Conservation (phyloP, 2,888 invertebrate species). For the Chrysina gloriosa region DNA sequence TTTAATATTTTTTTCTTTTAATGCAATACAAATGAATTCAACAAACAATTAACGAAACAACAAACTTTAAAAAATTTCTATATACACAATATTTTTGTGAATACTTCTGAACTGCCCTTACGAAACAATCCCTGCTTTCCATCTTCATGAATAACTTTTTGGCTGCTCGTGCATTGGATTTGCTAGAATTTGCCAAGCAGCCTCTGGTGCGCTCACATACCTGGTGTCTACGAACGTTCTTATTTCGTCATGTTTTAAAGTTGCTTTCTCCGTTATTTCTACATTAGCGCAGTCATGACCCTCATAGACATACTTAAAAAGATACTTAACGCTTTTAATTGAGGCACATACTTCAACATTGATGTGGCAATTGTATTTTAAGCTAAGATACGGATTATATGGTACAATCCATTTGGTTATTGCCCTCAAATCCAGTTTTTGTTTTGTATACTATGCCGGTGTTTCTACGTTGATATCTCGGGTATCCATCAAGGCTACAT, state of each 20-base stretch:
- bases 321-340: slow-evolving; percentile 51
- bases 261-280: too few relatives aligned
- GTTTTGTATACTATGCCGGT: too few relatives aligned
- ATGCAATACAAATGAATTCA: too few relatives aligned
- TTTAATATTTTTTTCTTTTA: too few relatives aligned
- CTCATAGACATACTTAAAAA: slow-evolving; percentile 53
- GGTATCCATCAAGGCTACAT: too few relatives aligned
- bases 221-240: slow-evolving; percentile 47
- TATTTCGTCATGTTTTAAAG: neutral
- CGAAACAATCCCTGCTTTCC: neutral
- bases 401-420: slow-evolving; percentile 55
- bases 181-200: neutral
- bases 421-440: too few relatives aligned
- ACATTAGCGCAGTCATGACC: too few relatives aligned
- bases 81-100: slow-evolving; percentile 15
- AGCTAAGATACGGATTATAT: slow-evolving; percentile 48
- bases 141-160: neutral
- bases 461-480: too few relatives aligned
- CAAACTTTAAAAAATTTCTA: too few relatives aligned
- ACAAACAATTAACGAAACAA: too few relatives aligned
- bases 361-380: slow-evolving; percentile 53
- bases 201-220: slow-evolving; percentile 51
- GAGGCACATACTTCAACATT: slow-evolving; percentile 52
- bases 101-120: neutral
- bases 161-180: neutral